Percentiles rank a stretch among this genome's conserved stretches.
Evolutionary conservation across 2,113 vertebrate genomes (phyloP).

Genomic region (Anarhynchus alexandrinus): DNA sequence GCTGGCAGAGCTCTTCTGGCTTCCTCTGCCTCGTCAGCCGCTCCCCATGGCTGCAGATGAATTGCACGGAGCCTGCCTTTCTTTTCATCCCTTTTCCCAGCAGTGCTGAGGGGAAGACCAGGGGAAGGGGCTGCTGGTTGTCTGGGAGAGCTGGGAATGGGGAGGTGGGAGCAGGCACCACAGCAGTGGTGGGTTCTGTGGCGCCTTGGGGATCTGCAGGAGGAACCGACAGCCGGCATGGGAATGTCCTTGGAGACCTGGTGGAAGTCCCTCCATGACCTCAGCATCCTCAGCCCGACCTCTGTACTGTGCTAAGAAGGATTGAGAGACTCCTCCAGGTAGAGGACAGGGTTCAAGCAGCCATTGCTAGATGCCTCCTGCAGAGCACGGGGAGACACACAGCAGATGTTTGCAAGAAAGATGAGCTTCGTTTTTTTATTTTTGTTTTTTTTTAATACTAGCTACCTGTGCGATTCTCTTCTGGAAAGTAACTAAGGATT

Average conservation of each 20-base stretch:
- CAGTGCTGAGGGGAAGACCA: neutral
- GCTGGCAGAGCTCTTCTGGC: neutral
- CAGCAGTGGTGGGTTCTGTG: neutral
- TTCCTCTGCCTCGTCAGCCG: neutral
- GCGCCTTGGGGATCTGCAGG: neutral
- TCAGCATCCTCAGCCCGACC: neutral
- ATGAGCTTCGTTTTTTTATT: neutral
- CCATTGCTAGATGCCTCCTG: neutral
- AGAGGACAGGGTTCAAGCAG: neutral
- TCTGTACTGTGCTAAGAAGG: neutral
- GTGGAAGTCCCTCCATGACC: neutral
- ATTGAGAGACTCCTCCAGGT: neutral
- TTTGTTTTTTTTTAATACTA: neutral
- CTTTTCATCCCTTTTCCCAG: neutral
- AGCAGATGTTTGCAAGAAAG: neutral
- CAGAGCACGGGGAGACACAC: neutral
- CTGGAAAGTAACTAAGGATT: neutral
- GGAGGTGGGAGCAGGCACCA: neutral
- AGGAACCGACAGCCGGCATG: neutral
- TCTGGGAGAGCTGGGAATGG: neutral
- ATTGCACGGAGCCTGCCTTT: neutral
- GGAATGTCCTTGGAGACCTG: neutral
- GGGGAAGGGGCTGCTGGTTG: constrained; percentile 1
- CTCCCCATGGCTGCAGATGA: neutral
- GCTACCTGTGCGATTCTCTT: neutral